Evolutionary conservation across 2,113 vertebrate genomes (phyloP), one percentile per base, ranked within the genome.

Genomic region (Panthera leo): DNA sequence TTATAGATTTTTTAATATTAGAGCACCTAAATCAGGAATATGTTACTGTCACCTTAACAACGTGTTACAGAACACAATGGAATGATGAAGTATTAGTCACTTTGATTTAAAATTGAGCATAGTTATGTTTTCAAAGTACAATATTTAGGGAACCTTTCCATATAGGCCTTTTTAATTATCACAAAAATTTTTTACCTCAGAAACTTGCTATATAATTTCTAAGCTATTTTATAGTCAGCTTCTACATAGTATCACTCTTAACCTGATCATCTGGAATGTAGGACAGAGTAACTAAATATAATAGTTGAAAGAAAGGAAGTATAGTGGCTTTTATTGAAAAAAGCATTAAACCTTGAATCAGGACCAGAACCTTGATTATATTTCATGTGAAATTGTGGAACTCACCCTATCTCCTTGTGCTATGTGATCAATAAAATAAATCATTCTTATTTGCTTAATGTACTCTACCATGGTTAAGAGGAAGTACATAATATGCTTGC

Each of bases 151-250:
- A 92, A 65, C 4, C 14, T 87, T 85, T 83, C 29, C 42, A 27
- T 85, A 53, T 34, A 76, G 9, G 36, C 16, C 6, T 53, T 82
- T 91, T 89, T 67, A 94, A 29, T 61, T 53, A 89, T 15, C 31
- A 79, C 53, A 45, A 73, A 92, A 16, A 55, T 87, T 5, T 58
- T 91, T 87, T 75, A 75, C 78, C 34, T 4, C 34, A 80, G 84
- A 16, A 85, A 94, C 73, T 61, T 98, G 36, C 53, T 86, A 5
- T 91, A 1, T 78, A 65, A 87, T 82, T 97, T 96, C 42, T 88
- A 85, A 65, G 34, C 58, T 82, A 51, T 58, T 80, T 89, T 82
- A 75, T 45, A 75, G 80, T n/a, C 34, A 58, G 34, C 48, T 96
- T 95, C 78, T 48, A 95, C 55, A 80, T 55, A 68, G 9, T 3